Evolutionary conservation across 2,113 vertebrate species (phyloP).

Genomic region (Procavia capensis): DNA sequence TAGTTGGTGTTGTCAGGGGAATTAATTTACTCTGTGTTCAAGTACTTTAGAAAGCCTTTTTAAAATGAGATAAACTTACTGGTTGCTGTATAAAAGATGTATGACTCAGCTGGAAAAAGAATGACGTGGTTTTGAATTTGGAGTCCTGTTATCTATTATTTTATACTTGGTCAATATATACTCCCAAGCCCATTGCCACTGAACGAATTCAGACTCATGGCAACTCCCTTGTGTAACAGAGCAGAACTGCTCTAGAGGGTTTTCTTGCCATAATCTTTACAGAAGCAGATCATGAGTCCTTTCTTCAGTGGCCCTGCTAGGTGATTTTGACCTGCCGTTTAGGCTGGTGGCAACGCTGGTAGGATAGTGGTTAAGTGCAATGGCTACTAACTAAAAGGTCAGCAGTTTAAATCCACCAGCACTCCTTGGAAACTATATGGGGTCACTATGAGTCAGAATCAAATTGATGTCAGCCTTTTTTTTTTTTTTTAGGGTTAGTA

Average conservation of each 20-base stretch:
- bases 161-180: neutral
- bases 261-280: neutral
- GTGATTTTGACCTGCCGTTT: no score
- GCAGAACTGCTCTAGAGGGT: neutral
- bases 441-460: no score
- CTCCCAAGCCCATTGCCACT: neutral
- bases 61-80: neutral
- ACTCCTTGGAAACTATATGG: no score
- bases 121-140: neutral
- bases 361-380: neutral
- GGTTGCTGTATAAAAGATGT: neutral
- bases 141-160: neutral
- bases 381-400: no score
- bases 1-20: neutral
- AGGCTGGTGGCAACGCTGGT: no score
- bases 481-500: no score
- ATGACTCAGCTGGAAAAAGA: neutral
- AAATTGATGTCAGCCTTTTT: no score
- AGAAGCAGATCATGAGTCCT: neutral
- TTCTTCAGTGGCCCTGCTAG: neutral
- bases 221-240: neutral
- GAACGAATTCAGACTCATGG: neutral
- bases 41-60: neutral
- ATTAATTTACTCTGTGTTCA: neutral
- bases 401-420: no score